These are phyloP conservation scores for Porites lutea DNA, from an alignment of 64 coral and sea anemone species.

Conservation along the genomic window DNA sequence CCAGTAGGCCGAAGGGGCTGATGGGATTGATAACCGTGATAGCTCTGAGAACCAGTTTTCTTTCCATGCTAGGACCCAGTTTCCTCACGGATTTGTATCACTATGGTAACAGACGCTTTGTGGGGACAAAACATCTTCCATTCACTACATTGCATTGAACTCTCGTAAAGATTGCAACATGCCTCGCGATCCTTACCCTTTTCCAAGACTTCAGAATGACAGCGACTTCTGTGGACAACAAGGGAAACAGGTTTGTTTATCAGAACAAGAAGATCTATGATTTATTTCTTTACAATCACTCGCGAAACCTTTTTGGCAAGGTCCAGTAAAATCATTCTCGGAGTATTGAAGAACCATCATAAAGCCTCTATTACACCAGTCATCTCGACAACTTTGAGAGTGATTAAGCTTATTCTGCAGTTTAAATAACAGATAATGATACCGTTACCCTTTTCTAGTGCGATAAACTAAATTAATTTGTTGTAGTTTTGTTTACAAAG, in stretches of 20 bases:
- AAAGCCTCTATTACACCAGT: too few species aligned
- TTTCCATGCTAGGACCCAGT: constrained; percentile 30
- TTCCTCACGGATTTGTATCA: constrained; percentile 27
- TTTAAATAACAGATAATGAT: background rate
- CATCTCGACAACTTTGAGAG: too few species aligned
- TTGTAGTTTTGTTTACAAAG: background rate
- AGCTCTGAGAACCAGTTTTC: background rate
- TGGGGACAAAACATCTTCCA: background rate
- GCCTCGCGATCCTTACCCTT: constrained; percentile 97
- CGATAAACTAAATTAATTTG: background rate
- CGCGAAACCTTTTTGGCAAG: background rate
- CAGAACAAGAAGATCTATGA: background rate
- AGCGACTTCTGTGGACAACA: constrained; percentile 76
- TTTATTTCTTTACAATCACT: background rate
- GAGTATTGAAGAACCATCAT: too few species aligned
- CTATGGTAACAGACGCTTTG: background rate
- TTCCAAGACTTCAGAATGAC: constrained; percentile 97
- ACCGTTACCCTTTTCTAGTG: background rate
- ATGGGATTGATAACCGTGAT: background rate
- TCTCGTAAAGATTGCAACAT: constrained; percentile 41
- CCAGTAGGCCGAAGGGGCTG: background rate
- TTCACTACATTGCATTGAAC: background rate
- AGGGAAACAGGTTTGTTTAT: constrained; percentile 72
- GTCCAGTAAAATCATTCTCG: too few species aligned
- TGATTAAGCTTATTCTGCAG: too few species aligned